These are phyloP conservation scores for Muntiacus muntjak DNA, from an alignment of 2,113 vertebrate genomes.

Conservation along the genomic window DNA sequence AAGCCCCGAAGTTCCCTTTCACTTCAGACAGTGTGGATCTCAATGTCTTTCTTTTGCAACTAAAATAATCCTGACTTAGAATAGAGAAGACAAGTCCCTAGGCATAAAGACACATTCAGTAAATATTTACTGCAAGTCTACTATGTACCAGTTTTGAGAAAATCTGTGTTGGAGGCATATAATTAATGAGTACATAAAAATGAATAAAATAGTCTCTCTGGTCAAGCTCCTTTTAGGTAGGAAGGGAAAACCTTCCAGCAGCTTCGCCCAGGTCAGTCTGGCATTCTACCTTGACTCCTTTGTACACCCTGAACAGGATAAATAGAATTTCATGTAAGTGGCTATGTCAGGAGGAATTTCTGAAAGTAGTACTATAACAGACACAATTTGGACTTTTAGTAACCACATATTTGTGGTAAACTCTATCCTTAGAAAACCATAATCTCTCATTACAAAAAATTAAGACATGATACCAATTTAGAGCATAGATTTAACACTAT, in stretches of 20 bases:
- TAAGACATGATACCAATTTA: conserved; percentile 17
- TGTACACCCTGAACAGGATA: background rate
- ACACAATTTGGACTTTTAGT: background rate
- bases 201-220: background rate
- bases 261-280: background rate
- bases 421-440: background rate
- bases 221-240: background rate
- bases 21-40: background rate
- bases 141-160: background rate
- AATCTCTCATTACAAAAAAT: conserved; percentile 20
- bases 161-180: background rate
- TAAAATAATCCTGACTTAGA: background rate
- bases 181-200: background rate
- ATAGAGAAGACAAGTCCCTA: background rate
- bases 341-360: background rate
- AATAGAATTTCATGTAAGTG: background rate
- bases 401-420: conserved; percentile 15
- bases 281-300: background rate
- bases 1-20: background rate
- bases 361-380: background rate
- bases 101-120: background rate
- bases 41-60: background rate
- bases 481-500: conserved; percentile 33
- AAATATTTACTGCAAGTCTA: background rate
- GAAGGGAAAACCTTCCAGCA: background rate